Evolutionary conservation across 2,797 vertebrate species (phyloP).

Genomic region (Acropternis orthonyx): DNA sequence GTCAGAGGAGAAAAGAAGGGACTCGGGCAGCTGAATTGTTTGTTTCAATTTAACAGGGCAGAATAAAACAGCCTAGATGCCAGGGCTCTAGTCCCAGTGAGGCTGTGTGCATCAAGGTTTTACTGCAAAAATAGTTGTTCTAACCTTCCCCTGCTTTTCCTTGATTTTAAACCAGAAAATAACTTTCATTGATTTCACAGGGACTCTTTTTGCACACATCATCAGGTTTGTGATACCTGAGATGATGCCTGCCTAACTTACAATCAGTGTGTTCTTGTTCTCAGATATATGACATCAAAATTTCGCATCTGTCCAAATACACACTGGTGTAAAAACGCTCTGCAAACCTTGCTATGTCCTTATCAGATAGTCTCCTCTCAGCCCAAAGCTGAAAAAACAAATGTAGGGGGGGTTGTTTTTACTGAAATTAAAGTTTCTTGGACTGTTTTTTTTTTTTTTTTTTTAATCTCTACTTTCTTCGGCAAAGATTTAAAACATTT

Average conservation of each 20-base stretch:
- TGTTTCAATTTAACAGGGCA: conserved; percentile 47
- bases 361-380: not conserved
- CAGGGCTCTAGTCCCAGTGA: not conserved
- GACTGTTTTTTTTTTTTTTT: not conserved
- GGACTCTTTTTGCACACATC: not conserved
- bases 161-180: conserved; percentile 4
- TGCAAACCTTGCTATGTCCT: not conserved
- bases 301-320: not conserved
- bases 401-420: not conserved
- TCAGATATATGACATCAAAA: not conserved
- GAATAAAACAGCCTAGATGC: conserved; percentile 20
- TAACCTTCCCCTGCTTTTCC: not conserved
- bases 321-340: not conserved
- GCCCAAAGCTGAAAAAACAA: not conserved
- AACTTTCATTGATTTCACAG: not conserved
- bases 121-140: not conserved
- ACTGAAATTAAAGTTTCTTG: not conserved
- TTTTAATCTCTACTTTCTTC: not conserved
- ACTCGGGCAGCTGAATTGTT: not conserved
- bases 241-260: not conserved
- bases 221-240: not conserved
- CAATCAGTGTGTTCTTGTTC: not conserved
- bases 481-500: not conserved
- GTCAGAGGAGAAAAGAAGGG: conserved; percentile 20
- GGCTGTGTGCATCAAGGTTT: not conserved